phyloP scores from a whole-genome alignment of 2,888 invertebrate genomes.

The Chydorus sphaericus region DNA sequence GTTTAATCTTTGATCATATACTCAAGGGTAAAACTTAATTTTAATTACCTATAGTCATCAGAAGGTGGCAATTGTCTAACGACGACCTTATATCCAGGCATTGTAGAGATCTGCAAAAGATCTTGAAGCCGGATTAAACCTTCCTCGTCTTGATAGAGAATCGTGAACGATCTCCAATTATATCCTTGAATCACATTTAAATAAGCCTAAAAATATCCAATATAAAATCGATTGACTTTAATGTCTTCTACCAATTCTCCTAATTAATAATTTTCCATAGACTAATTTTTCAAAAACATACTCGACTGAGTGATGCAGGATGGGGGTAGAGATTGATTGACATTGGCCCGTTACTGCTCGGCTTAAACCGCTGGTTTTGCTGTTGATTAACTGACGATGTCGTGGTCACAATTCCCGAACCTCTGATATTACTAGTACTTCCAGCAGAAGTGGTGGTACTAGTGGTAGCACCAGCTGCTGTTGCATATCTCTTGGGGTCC shows the following conservation, averaged over 20 bases:
- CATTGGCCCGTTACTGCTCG: conserved; percentile 22
- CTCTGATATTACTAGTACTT: no score
- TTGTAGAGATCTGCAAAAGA: conserved; percentile 49
- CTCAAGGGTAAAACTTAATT: not conserved
- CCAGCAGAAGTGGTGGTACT: not conserved
- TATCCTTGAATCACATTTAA: conserved; percentile 50
- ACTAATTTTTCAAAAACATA: no score
- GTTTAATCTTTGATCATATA: not conserved
- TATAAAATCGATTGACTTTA: not conserved
- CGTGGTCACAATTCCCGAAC: no score
- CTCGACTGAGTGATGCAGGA: conserved; percentile 43
- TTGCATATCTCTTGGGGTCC: conserved; percentile 35
- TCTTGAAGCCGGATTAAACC: conserved; percentile 54
- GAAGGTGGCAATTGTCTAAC: conserved; percentile 48
- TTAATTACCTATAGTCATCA: conserved; percentile 48
- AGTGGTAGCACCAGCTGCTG: not conserved
- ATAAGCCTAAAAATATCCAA: conserved; percentile 35
- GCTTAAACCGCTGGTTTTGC: no score
- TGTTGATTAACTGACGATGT: no score
- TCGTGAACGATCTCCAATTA: conserved; percentile 72
- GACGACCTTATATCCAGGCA: conserved; percentile 35
- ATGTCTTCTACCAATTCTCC: no score
- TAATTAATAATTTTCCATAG: no score
- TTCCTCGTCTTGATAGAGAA: conserved; percentile 68
- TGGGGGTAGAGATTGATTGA: conserved; percentile 62